Evolutionary conservation across 2,888 invertebrate genomes (phyloP).

Genomic region (Drosophila kuntzei): DNA sequence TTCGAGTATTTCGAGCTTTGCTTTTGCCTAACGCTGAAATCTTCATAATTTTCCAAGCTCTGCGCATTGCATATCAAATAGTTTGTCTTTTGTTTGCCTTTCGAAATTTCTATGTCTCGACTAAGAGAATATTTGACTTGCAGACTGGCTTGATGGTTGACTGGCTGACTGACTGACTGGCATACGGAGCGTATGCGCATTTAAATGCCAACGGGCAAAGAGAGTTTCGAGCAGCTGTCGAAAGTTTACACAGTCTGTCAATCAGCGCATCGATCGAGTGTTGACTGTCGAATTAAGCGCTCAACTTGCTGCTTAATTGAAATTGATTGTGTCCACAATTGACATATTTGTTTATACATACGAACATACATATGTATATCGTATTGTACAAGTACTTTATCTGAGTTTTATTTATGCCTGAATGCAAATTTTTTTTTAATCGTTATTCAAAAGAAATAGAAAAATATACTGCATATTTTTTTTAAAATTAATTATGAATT

Average conservation of each 20-base stretch:
- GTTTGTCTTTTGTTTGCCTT: conserved; percentile 47
- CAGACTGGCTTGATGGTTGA: not conserved
- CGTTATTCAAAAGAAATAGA: not conserved
- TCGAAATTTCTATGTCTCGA: conserved; percentile 24
- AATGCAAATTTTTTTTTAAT: not conserved
- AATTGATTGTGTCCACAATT: conserved; percentile 41
- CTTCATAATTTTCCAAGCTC: conserved; percentile 61
- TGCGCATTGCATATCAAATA: conserved; percentile 66
- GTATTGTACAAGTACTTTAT: not conserved
- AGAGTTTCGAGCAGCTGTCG: conserved; percentile 45
- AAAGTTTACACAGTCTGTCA: conserved; percentile 46
- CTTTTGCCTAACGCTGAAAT: conserved; percentile 21
- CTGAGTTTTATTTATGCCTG: not conserved
- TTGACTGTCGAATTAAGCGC: conserved; percentile 40
- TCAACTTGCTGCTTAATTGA: conserved; percentile 50
- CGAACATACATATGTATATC: not conserved
- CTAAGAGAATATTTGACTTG: conserved; percentile 13
- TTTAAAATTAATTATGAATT: not conserved
- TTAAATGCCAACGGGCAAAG: conserved; percentile 37
- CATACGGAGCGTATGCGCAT: conserved; percentile 49
- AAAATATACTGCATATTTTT: not conserved
- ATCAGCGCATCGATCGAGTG: conserved; percentile 50
- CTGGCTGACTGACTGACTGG: conserved; percentile 5
- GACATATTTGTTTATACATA: conserved; percentile 6
- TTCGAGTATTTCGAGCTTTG: conserved; percentile 16